Evolutionary conservation across 1,140 invertebrate species (phyloP), one percentile per base, ranked within the genome.

Genomic region (Odontomachus brunneus): DNA sequence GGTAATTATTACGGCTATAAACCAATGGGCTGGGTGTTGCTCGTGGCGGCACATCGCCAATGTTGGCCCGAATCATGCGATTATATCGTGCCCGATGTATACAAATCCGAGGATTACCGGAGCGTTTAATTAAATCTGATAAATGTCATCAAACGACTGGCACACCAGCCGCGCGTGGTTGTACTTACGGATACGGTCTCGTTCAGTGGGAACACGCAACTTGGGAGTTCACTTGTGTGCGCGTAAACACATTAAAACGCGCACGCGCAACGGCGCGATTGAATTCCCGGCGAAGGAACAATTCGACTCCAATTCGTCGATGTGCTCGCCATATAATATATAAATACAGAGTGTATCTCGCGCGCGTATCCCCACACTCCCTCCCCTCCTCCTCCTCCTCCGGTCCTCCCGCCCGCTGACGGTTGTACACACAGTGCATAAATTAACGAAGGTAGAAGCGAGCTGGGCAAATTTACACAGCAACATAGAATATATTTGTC

Each of bases 361-460:
- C 75, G 57, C 49, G 65, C 75, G 65, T 57, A 44, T 33, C 38
- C 38, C 38, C 38, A 44, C 38, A 7, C 38, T 7, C 38, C 4
- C 38, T 44, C 38, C 29, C 29, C 2, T 4, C 9, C 38, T 11
- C 3, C 38, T 0, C 38, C 3, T 7, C 3, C 38, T 5, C 29
- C 2, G 2, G 5, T 5, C 2, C 29, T 5, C 29, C 29, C 29
- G 29, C 29, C n/a, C n/a, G n/a, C n/a, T n/a, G 29, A 51, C 75
- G n/a, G 65, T 65, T 80, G 51, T 71, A 80, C 75, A 80, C 75
- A 80, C 75, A 80, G 26, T 49, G 75, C 75, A 80, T 80, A 80
- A 80, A 80, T 80, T 80, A 80, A 80, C 75, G 65, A 80, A 80
- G 75, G 65, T 71, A 71, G 75, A 71, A 69, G 65, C 75, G 75